Percentiles rank a stretch among this genome's conserved stretches.
Conservation (phyloP, 2,113 vertebrate species). For the Callipepla californica region DNA sequence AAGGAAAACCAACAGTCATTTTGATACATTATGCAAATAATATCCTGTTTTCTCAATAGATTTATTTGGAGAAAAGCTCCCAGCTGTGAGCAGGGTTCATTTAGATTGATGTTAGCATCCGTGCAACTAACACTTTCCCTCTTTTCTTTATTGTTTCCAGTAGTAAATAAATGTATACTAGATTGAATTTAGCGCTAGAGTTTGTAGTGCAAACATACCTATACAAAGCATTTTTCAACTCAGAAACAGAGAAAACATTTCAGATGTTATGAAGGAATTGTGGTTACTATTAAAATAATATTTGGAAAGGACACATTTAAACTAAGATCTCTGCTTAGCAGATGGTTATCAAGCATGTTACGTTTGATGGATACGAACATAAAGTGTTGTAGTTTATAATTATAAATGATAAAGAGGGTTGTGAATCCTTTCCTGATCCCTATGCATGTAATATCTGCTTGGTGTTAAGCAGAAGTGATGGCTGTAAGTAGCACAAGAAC, state of each 20-base stretch:
- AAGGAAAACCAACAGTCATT: conserved; percentile 53
- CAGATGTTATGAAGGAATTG: neutral
- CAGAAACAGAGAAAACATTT: neutral
- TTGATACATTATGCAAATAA: conserved; percentile 45
- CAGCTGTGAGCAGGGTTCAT: neutral
- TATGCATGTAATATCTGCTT: neutral
- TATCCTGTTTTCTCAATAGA: conserved; percentile 27
- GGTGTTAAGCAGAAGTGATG: neutral
- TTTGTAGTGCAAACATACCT: neutral
- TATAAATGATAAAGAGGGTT: neutral
- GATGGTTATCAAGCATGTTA: neutral
- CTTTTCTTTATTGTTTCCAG: neutral
- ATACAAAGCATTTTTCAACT: neutral
- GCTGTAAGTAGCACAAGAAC: neutral
- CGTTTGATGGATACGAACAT: neutral
- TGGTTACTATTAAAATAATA: neutral
- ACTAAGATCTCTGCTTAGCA: neutral
- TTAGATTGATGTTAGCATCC: neutral
- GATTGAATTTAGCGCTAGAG: neutral
- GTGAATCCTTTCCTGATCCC: neutral
- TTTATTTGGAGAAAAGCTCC: neutral
- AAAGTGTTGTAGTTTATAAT: neutral
- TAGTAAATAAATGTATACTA: neutral
- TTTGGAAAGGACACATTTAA: neutral
- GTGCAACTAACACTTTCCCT: neutral